phyloP scores from a whole-genome alignment of 2,888 invertebrate species.

The Mactromeris polynyma region DNA sequence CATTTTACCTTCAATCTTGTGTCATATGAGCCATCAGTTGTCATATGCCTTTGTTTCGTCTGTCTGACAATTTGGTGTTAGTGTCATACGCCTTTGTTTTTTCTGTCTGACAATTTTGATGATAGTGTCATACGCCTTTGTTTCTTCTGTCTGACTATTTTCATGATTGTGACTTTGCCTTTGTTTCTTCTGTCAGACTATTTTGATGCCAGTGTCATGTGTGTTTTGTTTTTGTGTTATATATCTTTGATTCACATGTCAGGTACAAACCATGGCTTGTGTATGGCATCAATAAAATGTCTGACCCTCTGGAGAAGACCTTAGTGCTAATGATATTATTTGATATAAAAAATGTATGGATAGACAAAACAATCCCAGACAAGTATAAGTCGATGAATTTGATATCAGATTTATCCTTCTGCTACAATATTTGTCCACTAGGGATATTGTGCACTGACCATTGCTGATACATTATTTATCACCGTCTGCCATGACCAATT shows the following conservation, averaged over 20 bases:
- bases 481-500: background rate
- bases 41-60: background rate
- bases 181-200: background rate
- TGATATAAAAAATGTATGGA: background rate
- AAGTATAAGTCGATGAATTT: background rate
- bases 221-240: too few relatives aligned
- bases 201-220: too few relatives aligned
- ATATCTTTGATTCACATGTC: too few relatives aligned
- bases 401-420: background rate
- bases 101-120: background rate
- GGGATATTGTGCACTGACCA: background rate
- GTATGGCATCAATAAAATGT: background rate
- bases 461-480: slow-evolving; percentile 1
- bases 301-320: background rate
- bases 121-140: background rate
- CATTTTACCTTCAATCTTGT: background rate
- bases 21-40: background rate
- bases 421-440: background rate
- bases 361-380: background rate
- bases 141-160: background rate
- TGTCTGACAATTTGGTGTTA: background rate
- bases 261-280: too few relatives aligned
- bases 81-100: background rate
- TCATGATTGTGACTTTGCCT: background rate
- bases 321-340: background rate